Evolutionary conservation across 2,113 vertebrate species (phyloP).

Genomic region (Catharus minimus): DNA sequence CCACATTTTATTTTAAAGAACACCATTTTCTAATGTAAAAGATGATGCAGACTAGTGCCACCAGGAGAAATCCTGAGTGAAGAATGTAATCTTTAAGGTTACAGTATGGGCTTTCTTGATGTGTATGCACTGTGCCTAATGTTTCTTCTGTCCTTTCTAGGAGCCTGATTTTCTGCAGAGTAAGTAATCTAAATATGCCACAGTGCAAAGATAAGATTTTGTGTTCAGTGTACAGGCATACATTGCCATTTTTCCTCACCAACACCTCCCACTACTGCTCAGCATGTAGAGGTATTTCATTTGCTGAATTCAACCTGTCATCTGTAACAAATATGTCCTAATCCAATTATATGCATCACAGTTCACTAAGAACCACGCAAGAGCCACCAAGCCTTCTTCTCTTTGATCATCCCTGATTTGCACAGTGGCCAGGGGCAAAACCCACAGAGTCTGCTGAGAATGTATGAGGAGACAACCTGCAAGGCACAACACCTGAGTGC

Average conservation of each 20-base stretch:
- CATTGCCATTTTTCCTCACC: background rate
- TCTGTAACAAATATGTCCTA: constrained; percentile 54
- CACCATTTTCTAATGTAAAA: background rate
- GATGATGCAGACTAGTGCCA: background rate
- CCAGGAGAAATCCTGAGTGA: background rate
- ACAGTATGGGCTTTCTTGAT: background rate
- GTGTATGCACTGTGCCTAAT: background rate
- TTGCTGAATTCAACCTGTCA: constrained; percentile 41
- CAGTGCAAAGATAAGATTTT: background rate
- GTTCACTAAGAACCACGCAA: background rate
- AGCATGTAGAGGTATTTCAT: constrained; percentile 35
- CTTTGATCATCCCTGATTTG: constrained; percentile 56
- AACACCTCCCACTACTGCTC: background rate
- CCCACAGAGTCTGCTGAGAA: constrained; percentile 15
- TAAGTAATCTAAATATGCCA: background rate
- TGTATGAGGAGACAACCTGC: background rate
- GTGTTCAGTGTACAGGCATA: background rate
- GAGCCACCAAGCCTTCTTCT: background rate
- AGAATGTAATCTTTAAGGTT: background rate
- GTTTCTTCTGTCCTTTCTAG: background rate
- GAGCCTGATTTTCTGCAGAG: background rate
- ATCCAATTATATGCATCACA: constrained; percentile 58
- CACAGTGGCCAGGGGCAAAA: constrained; percentile 35
- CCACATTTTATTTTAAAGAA: background rate
- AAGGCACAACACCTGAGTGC: background rate